Evolutionary conservation across 1,140 invertebrate species (phyloP).

Genomic region (Drosophila athabasca): DNA sequence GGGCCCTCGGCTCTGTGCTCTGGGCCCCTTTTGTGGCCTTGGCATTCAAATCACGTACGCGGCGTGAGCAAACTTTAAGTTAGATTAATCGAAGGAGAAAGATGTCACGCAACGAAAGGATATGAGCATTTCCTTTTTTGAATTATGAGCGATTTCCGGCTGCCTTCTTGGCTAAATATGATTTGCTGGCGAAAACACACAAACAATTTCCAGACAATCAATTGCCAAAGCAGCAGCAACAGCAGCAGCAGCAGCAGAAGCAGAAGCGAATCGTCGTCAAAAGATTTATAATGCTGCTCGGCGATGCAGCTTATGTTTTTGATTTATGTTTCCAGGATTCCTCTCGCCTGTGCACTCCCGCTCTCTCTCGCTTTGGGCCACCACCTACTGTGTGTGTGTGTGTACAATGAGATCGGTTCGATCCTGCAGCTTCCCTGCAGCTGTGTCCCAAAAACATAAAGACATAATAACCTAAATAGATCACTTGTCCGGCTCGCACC

Average conservation of each 20-base stretch:
- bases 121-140: constrained; percentile 81
- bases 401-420: constrained; percentile 45
- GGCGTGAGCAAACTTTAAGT: constrained; percentile 81
- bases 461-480: constrained; percentile 80
- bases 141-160: constrained; percentile 75
- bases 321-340: constrained; percentile 62
- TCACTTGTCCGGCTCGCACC: constrained; percentile 75
- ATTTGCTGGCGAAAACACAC: constrained; percentile 55
- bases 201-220: constrained; percentile 15
- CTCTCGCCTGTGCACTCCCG: background rate
- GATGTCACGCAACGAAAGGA: constrained; percentile 73
- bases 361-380: constrained; percentile 17
- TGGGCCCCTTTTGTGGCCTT: constrained; percentile 30
- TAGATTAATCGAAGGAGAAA: constrained; percentile 77
- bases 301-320: constrained; percentile 48
- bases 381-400: constrained; percentile 63
- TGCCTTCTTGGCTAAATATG: constrained; percentile 66
- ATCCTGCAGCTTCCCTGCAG: constrained; percentile 30
- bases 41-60: constrained; percentile 68
- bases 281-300: constrained; percentile 53
- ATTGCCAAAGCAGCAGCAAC: constrained; percentile 1
- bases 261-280: background rate
- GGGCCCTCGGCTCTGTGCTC: constrained; percentile 14
- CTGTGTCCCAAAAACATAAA: constrained; percentile 71
- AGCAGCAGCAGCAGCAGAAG: too few relatives aligned